phyloP scores from a whole-genome alignment of 1,140 invertebrate species.

The Ceratina australensis region DNA sequence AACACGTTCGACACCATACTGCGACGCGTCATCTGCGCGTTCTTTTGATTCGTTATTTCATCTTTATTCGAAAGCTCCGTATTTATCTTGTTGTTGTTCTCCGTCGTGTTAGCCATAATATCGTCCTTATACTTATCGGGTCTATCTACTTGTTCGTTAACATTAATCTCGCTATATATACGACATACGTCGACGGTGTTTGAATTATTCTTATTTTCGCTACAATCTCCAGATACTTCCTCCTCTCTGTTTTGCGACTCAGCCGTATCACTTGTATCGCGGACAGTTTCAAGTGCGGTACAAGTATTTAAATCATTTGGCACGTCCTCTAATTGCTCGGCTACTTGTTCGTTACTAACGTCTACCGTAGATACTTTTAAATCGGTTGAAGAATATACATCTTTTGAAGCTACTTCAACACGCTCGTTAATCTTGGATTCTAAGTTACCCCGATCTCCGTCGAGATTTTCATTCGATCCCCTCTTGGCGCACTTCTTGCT shows the following conservation, averaged over 20 bases:
- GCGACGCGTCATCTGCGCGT: slow-evolving; percentile 81
- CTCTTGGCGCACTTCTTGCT: slow-evolving; percentile 3
- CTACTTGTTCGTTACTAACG: not conserved
- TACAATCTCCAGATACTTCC: slow-evolving; percentile 17
- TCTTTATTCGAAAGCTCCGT: slow-evolving; percentile 68
- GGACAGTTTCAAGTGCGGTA: too few relatives aligned
- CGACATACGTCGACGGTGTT: slow-evolving; percentile 23
- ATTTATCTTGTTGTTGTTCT: slow-evolving; percentile 21
- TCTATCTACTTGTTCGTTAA: slow-evolving; percentile 23
- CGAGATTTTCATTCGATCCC: slow-evolving; percentile 6
- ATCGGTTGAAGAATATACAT: not conserved
- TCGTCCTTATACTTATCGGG: slow-evolving; percentile 30
- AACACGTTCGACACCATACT: slow-evolving; percentile 83
- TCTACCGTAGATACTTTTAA: not conserved
- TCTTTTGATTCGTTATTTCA: slow-evolving; percentile 82
- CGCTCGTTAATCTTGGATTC: slow-evolving; percentile 7
- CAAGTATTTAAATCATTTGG: slow-evolving; percentile 12
- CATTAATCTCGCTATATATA: slow-evolving; percentile 39
- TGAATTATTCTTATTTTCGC: slow-evolving; percentile 36
- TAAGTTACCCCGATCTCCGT: not conserved
- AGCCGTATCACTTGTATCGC: not conserved
- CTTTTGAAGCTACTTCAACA: not conserved
- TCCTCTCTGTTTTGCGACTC: not conserved
- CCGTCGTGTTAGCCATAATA: not conserved
- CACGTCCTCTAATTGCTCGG: slow-evolving; percentile 26